Evolutionary conservation across 2,113 vertebrate genomes (phyloP), one percentile per base, ranked within the genome.

Genomic region (Rhinolophus ferrumequinum): DNA sequence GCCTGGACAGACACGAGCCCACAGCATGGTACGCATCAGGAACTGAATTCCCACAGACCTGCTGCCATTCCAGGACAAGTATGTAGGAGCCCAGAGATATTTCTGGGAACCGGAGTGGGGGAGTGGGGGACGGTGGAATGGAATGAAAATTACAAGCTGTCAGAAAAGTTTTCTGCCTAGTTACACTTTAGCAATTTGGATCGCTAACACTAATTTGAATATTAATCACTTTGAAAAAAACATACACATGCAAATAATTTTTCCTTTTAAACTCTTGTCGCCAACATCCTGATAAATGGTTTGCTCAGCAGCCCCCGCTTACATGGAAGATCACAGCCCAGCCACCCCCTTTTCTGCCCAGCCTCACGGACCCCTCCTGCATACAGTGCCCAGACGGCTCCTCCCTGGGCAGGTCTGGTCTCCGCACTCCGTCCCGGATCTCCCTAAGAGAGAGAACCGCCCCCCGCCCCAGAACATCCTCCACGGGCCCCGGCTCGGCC

Each of bases 151-250:
- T 90, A 96, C 47, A 90, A 88, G 81, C 87, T 95, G 81, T 95
- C 93, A 96, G 90, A 81, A 89, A 87, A 92, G 89, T 96, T 97
- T 97, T 95, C 96, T 96, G 97, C 95, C 93, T 93, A 88, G 83
- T 97, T 97, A 97, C 87, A 92, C 94, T 95, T 92, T 92, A 97
- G 92, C 33, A 19, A 81, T 93, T 87, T 90, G 94, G 94, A 81
- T 95, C 80, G 76, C 95, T 69, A 67, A 93, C 54, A 58, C 67
- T 97, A 97, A 95, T 97, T 92, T 96, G 94, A 97, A 97, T 97
- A 97, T 96, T 97, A 98, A 97, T 97, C 92, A 97, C 90, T 96
- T 88, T 87, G 94, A 4, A 70, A 92, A 94, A 94, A 96, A 81
- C 30, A 90, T 58, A 88, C 47, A 52, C 58, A 90, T 30, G 90